Conservation (phyloP, 2,888 invertebrate genomes). For the Zele albiditarsus region DNA sequence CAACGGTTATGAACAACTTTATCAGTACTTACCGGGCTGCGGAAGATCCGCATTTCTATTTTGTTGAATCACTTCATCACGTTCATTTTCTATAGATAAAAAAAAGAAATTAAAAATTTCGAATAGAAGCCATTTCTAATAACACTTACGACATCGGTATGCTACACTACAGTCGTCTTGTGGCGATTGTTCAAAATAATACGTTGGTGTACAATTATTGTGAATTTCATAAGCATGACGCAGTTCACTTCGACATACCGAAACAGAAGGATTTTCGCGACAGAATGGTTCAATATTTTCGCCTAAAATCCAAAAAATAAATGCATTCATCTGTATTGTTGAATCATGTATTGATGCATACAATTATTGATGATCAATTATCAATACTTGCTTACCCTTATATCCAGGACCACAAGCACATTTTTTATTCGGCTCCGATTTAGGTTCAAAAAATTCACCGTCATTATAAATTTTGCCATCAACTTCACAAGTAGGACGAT, state of each 20-base stretch:
- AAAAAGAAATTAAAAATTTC: neutral
- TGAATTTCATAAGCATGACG: constrained; percentile 37
- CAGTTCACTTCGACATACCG: constrained; percentile 52
- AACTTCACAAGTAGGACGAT: constrained; percentile 58
- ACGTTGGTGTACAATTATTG: constrained; percentile 60
- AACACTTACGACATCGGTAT: constrained; percentile 63
- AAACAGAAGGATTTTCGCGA: constrained; percentile 32
- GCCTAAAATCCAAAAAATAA: constrained; percentile 46
- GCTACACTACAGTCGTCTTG: constrained; percentile 51
- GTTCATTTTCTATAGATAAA: constrained; percentile 30
- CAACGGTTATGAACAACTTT: neutral
- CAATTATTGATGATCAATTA: neutral
- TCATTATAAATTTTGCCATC: constrained; percentile 58
- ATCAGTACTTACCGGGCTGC: neutral
- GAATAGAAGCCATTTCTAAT: neutral
- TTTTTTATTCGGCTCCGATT: constrained; percentile 48
- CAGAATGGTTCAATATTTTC: constrained; percentile 63
- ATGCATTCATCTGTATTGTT: neutral
- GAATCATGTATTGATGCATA: neutral
- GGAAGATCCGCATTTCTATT: neutral
- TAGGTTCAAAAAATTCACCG: constrained; percentile 56
- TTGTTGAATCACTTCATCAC: constrained; percentile 4
- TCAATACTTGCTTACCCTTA: constrained; percentile 46
- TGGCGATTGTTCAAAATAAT: constrained; percentile 49
- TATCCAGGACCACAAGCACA: constrained; percentile 59